Conservation (phyloP, 2,113 vertebrate species). For the Ictidomys tridecemlineatus region DNA sequence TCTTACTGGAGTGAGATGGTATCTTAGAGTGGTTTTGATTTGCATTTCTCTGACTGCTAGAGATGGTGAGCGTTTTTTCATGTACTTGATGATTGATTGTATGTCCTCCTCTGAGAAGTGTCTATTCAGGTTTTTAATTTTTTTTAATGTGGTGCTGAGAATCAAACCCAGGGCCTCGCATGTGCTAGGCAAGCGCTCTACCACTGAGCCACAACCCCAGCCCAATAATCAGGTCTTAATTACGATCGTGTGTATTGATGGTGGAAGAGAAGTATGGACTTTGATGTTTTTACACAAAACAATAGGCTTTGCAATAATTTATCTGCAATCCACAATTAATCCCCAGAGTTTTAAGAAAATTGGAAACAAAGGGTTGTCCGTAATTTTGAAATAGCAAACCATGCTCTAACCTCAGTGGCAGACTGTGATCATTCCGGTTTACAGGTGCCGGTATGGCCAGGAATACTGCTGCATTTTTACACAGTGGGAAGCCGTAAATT, state of each 20-base stretch:
- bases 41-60: too few relatives aligned
- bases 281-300: conserved; percentile 27
- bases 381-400: not conserved
- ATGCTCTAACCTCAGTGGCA: not conserved
- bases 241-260: not conserved
- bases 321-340: not conserved
- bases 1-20: too few relatives aligned
- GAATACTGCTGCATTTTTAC: not conserved
- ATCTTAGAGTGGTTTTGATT: too few relatives aligned
- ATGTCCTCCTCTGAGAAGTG: too few relatives aligned
- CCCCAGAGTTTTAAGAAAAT: not conserved
- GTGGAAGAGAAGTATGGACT: not conserved
- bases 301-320: not conserved
- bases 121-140: too few relatives aligned
- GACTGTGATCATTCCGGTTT: not conserved
- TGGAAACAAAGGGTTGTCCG: not conserved
- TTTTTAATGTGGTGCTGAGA: too few relatives aligned
- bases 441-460: not conserved
- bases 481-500: not conserved
- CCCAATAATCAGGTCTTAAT: not conserved
- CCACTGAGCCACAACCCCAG: too few relatives aligned
- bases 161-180: too few relatives aligned
- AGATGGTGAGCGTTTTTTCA: too few relatives aligned
- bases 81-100: too few relatives aligned
- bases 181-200: too few relatives aligned